Base-by-base conservation (phyloP, 2,888 invertebrate species). In the Leptinotarsa peninsularis region DNA sequence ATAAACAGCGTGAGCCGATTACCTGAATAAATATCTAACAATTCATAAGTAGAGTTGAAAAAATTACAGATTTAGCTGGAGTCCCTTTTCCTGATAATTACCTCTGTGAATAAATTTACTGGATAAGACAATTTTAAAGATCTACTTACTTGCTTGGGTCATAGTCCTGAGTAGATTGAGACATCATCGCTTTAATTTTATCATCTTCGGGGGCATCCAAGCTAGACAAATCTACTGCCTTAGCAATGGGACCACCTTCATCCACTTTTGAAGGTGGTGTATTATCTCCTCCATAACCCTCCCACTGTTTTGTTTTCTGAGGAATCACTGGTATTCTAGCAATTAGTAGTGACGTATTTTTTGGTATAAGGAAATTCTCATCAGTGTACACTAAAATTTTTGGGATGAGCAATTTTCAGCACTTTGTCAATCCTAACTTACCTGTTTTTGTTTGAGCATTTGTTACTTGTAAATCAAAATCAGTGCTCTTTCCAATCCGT, bases 401-500 rank as follows among this genome's bases (percentile, higher is more conserved):
- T 82, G 21, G 43, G 56, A 76, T 72, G 50, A 70, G 68, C n/a
- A 58, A 49, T n/a, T 49, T 58, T 15, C 52, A 71, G 18, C 17
- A 27, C 15, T 43, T 49, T 17, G 43, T 60, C 56, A 13, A 72
- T 58, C 14, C n/a, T 43, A 75, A 81, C 88, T 88, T 90, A 97
- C 98, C 97, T 94, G 98, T 96, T 90, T 97, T 96, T 77, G 97
- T 98, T 89, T 98, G 98, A 73, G 98, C 98, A 91, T 98, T 98
- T 56, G 96, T 97, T 78, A 99, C 95, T 89, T 97, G 95, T 75
- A 99, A 90, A 91, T 99, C 99, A 88, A 98, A 98, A 89, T 98
- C 98, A 0, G 95, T 94, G 78, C 95, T 94, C 88, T 96, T 97
- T 72, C 96, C 97, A 84, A 99, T 94, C 73, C 96, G 93, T 88